phyloP scores from a whole-genome alignment of 2,113 vertebrate species.

The Motacilla alba region DNA sequence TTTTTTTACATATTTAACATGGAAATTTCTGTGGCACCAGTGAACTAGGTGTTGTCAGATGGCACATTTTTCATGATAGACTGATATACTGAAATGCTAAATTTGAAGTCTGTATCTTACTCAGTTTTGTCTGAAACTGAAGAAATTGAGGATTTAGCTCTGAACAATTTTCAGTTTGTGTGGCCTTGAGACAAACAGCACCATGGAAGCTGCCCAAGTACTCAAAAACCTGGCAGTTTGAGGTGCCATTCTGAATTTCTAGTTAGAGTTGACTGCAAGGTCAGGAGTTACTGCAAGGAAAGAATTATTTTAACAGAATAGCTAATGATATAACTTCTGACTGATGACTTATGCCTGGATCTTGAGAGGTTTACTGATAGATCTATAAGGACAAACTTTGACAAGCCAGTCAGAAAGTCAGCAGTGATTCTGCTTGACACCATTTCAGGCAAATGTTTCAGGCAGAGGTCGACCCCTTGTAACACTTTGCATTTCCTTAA shows the following conservation, averaged over 20 bases:
- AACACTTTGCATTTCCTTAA: not conserved
- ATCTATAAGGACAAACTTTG: not conserved
- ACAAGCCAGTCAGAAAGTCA: conserved; percentile 4
- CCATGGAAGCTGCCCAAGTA: not conserved
- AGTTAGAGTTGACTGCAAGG: conserved; percentile 20
- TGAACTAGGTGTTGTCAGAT: not conserved
- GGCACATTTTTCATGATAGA: not conserved
- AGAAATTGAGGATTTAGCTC: not conserved
- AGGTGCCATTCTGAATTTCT: conserved; percentile 18
- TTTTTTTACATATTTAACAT: not conserved
- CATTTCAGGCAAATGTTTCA: not conserved
- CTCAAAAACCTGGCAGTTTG: not conserved
- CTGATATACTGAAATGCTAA: not conserved
- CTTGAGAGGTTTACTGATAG: not conserved
- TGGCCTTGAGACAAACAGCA: not conserved
- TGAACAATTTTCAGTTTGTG: not conserved
- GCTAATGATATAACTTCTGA: conserved; percentile 27
- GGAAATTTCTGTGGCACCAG: not conserved
- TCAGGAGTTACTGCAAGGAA: conserved; percentile 27
- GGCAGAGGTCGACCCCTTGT: not conserved
- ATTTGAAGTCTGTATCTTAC: not conserved
- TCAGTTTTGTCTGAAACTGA: not conserved
- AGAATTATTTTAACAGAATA: conserved; percentile 32
- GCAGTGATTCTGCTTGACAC: not conserved
- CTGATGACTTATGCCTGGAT: conserved; percentile 11